These are phyloP conservation scores for Magallana nippona DNA, from an alignment of 2,888 invertebrate species.

Conservation along the genomic window DNA sequence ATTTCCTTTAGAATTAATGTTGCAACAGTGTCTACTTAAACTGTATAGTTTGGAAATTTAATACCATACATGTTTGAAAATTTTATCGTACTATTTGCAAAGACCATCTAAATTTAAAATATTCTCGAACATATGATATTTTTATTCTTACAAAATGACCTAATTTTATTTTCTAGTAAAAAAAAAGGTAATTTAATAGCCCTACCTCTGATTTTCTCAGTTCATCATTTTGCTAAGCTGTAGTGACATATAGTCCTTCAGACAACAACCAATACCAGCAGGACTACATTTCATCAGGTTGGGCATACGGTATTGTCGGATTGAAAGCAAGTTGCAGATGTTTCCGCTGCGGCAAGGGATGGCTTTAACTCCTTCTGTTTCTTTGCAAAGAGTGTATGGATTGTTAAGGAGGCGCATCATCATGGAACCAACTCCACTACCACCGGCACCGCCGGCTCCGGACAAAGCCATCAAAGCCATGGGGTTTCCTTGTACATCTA, in stretches of 20 bases:
- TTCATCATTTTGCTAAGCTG: constrained; percentile 49
- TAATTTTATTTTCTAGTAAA: not conserved
- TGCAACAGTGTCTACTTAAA: too few relatives aligned
- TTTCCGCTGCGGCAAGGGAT: constrained; percentile 55
- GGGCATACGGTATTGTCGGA: constrained; percentile 56
- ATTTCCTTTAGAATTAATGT: too few relatives aligned
- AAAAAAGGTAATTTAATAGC: too few relatives aligned
- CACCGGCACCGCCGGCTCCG: constrained; percentile 33
- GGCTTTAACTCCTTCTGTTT: constrained; percentile 57
- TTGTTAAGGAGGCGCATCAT: constrained; percentile 54
- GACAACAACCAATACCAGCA: constrained; percentile 62
- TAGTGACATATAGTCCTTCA: constrained; percentile 56
- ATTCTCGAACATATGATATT: too few relatives aligned
- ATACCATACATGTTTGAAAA: too few relatives aligned
- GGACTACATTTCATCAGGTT: constrained; percentile 60
- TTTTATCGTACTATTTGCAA: too few relatives aligned
- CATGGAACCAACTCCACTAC: constrained; percentile 36
- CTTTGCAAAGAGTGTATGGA: constrained; percentile 55
- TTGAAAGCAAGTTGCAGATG: constrained; percentile 56
- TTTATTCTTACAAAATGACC: not conserved
- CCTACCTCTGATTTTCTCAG: constrained; percentile 33
- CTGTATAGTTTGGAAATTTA: too few relatives aligned
- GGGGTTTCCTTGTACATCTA: constrained; percentile 36
- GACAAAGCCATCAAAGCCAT: constrained; percentile 38
- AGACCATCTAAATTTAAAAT: too few relatives aligned